Conservation (phyloP, 2,113 vertebrate genomes). For the Corynorhinus townsendii region DNA sequence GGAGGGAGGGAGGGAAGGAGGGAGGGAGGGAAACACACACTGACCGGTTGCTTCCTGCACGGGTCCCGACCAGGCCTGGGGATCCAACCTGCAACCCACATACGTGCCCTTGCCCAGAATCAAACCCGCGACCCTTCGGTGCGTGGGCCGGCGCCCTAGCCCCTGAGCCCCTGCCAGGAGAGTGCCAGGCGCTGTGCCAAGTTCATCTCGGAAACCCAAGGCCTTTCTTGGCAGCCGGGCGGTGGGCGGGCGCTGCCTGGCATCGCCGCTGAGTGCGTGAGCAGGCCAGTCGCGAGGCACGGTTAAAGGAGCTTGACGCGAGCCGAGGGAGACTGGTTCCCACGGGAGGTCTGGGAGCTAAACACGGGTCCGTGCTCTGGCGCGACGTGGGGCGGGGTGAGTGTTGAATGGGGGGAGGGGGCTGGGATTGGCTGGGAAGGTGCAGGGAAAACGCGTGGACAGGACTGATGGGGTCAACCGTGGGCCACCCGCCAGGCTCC, state of each 20-base stretch:
- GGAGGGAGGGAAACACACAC: too few species aligned
- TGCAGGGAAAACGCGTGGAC: accelerated
- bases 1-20: too few species aligned
- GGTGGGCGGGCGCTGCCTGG: neutral
- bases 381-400: neutral
- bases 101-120: too few species aligned
- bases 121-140: too few species aligned
- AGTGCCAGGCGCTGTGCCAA: neutral
- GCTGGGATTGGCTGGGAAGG: neutral
- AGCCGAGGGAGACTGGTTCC: constrained; percentile 44
- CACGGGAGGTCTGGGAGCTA: constrained; percentile 47
- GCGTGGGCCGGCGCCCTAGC: too few species aligned
- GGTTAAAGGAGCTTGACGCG: constrained; percentile 59
- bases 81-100: too few species aligned
- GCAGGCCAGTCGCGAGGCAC: neutral
- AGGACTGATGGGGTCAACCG: neutral
- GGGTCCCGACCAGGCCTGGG: too few species aligned
- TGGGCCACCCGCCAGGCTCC: accelerated
- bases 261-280: neutral
- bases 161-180: too few species aligned
- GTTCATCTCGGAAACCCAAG: neutral
- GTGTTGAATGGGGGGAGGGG: neutral
- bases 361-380: neutral
- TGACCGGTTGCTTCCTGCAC: too few species aligned
- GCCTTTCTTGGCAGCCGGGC: neutral